These are phyloP conservation scores for Brienomyrus brachyistius DNA, from an alignment of 2,113 vertebrate species.

Conservation along the genomic window DNA sequence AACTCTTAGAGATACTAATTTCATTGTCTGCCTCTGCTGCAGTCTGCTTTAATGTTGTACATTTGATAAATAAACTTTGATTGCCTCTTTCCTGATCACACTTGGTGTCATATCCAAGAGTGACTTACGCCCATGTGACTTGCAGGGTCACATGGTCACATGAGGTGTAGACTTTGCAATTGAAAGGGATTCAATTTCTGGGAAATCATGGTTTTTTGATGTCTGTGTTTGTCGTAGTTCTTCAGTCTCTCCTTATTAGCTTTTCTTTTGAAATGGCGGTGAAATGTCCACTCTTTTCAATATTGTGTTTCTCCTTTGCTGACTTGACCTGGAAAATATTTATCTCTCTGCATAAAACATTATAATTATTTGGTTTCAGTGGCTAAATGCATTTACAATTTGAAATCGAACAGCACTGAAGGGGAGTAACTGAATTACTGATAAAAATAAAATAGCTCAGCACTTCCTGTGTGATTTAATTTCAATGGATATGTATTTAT, in stretches of 20 bases:
- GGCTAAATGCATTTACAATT: not conserved
- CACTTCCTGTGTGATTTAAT: constrained; percentile 2
- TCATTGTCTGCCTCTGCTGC: not conserved
- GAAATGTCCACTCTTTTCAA: not conserved
- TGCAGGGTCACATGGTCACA: not conserved
- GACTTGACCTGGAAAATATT: not conserved
- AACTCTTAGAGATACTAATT: not conserved
- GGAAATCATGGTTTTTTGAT: not conserved
- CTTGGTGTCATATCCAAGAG: not conserved
- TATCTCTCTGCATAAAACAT: not conserved
- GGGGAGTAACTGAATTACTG: constrained; percentile 1
- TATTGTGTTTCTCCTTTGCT: not conserved
- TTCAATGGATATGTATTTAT: not conserved
- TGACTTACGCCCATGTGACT: not conserved
- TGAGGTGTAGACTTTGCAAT: not conserved
- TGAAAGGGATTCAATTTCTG: not conserved
- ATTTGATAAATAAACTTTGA: not conserved
- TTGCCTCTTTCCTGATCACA: not conserved
- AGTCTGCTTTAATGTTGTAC: not conserved
- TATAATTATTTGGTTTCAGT: not conserved
- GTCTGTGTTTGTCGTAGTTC: not conserved
- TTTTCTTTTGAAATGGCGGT: not conserved
- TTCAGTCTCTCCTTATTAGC: not conserved
- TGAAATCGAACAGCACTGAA: not conserved
- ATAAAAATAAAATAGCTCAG: constrained; percentile 2